Conservation (phyloP, 30 jellyfish, hydroid and myxozoan genomes). For the Hydra vulgaris region DNA sequence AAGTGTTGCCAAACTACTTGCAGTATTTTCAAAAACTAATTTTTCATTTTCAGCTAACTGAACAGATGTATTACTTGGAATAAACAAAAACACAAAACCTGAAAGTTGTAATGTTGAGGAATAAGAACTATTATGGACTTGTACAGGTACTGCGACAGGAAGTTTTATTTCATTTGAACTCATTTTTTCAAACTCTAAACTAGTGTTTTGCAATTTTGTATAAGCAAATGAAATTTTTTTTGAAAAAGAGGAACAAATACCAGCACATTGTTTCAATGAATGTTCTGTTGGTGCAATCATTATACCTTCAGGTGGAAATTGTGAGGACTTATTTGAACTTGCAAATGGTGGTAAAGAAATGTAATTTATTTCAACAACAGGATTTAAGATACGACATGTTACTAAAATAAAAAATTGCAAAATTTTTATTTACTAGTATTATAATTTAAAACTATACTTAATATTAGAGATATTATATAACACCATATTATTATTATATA, state of each 20-base stretch:
- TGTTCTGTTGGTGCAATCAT: background rate
- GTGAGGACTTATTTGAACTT: background rate
- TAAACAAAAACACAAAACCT: background rate
- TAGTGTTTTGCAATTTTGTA: background rate
- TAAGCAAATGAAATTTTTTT: background rate
- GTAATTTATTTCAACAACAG: background rate
- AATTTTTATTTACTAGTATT: no score
- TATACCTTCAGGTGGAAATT: background rate
- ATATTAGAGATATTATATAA: no score
- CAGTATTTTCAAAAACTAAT: background rate
- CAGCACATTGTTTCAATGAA: background rate
- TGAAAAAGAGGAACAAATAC: background rate
- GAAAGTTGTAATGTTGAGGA: background rate
- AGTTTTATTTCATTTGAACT: background rate
- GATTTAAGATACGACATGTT: background rate
- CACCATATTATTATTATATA: no score
- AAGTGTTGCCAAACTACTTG: background rate
- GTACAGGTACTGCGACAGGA: background rate
- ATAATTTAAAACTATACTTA: no score
- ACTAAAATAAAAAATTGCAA: background rate
- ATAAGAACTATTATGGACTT: background rate
- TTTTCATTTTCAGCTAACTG: background rate
- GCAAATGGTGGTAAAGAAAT: background rate
- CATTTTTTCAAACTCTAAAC: background rate
- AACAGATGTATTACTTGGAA: background rate